Evolutionary conservation across 2,113 vertebrate species (phyloP), one percentile per base, ranked within the genome.

Genomic region (Coregonus clupeaformis): DNA sequence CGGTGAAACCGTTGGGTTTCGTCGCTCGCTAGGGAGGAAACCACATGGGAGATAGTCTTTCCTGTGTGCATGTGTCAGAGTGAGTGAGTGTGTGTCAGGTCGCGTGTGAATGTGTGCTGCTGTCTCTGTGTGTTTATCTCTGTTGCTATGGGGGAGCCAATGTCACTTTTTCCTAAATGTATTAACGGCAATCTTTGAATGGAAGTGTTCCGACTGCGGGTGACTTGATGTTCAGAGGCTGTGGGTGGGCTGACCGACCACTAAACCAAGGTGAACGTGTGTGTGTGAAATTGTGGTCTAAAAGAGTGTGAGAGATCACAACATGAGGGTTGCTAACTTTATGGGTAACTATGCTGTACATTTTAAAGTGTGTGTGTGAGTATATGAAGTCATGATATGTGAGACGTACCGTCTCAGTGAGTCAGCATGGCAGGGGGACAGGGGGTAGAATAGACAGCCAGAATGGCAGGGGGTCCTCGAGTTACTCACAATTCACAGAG

Each of bases 141-240:
- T 11, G 36, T 42, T 42, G 36, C 36, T 42, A 42, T 12, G 36
- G 36, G 5, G 36, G 77, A 84, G n/a, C 82, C 74, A 72, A 83
- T 72, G 70, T 72, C 77, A 82, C 77, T 82, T 71, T 82, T 57
- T 20, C 47, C 52, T 14, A 68, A 65, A 77, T 80, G 84, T 85
- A 89, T 87, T 77, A 59, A 42, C 67, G 0, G 80, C 84, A 81
- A 85, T 86, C 86, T 89, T 81, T 80, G 78, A 85, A 84, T 68
- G 81, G 66, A 84, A 68, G 82, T 86, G 78, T 36, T 69, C 77
- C 77, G 79, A 84, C 69, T 77, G 80, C 29, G 0, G n/a, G 16
- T 25, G 76, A 72, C 74, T 67, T 72, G 6, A 77, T 69, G 75
- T 74, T 69, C 63, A 60, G 75, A 81, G 74, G 81, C 22, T 42